A percentile compares a stretch with the other conserved stretches of the same genome.
Conservation (phyloP, 2,797 vertebrate genomes). For the Masticophis lateralis region DNA sequence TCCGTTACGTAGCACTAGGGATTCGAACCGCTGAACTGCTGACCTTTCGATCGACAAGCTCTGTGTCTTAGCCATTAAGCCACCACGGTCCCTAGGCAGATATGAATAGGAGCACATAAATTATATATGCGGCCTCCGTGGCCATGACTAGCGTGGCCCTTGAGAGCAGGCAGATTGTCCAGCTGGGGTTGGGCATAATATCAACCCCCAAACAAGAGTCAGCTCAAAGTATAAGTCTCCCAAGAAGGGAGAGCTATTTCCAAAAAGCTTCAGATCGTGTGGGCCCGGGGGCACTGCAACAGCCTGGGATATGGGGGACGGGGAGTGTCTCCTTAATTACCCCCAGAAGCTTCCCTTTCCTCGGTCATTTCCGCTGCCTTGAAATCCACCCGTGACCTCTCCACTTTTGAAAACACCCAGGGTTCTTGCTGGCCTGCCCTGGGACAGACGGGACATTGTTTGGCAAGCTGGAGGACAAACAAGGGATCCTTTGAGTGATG, state of each 20-base stretch:
- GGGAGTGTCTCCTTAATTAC: not conserved
- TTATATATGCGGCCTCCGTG: not conserved
- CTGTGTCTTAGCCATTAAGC: no score
- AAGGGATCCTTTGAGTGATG: conserved; percentile 58
- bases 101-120: not conserved
- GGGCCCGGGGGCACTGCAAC: not conserved
- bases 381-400: conserved; percentile 4
- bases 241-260: not conserved
- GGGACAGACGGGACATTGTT: conserved; percentile 65
- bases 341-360: not conserved
- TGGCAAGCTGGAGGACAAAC: conserved; percentile 54
- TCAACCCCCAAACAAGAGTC: not conserved
- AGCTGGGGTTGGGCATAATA: not conserved
- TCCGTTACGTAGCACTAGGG: no score
- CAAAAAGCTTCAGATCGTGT: not conserved
- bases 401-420: not conserved
- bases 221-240: not conserved
- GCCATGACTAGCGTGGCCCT: not conserved
- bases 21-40: no score
- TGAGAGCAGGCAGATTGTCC: not conserved
- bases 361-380: conserved; percentile 13
- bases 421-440: not conserved
- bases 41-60: no score
- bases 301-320: not conserved
- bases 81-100: not conserved